phyloP scores from a whole-genome alignment of 2,888 invertebrate genomes.

The Auanema sp. region DNA sequence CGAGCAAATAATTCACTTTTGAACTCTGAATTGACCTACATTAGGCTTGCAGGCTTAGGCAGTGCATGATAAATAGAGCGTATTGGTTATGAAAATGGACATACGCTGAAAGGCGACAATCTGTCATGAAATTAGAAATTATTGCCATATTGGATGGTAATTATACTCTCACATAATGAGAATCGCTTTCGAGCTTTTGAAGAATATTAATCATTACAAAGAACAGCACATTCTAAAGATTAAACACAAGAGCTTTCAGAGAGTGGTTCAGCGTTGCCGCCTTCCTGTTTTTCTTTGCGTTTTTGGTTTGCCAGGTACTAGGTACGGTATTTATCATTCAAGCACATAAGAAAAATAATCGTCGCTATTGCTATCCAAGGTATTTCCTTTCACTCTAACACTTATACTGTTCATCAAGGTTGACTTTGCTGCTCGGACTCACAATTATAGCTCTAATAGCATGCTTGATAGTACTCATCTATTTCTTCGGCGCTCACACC shows the following conservation, averaged over 20 bases:
- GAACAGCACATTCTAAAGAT: background rate
- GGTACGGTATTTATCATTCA: constrained; percentile 40
- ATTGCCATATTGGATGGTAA: too few species aligned
- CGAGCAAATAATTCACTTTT: too few species aligned
- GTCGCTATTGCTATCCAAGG: constrained; percentile 39
- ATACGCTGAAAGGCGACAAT: too few species aligned
- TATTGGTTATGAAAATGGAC: too few species aligned
- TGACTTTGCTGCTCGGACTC: constrained; percentile 38
- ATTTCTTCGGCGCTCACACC: constrained; percentile 41
- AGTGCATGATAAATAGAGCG: too few species aligned
- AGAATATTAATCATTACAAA: too few species aligned
- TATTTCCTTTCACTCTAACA: constrained; percentile 1
- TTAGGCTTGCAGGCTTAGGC: too few species aligned
- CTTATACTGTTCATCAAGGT: too few species aligned
- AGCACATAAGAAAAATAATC: constrained; percentile 34
- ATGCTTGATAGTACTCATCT: constrained; percentile 15
- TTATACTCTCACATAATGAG: too few species aligned
- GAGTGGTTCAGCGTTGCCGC: constrained; percentile 33
- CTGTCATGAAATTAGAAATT: too few species aligned
- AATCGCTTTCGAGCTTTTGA: too few species aligned
- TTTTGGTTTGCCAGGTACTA: constrained; percentile 35
- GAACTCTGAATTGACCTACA: too few species aligned
- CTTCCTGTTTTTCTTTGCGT: constrained; percentile 34
- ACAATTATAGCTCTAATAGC: constrained; percentile 31
- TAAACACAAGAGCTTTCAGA: constrained; percentile 22